Evolutionary conservation across 2,113 vertebrate genomes (phyloP).

Genomic region (Hemiprocne comata): DNA sequence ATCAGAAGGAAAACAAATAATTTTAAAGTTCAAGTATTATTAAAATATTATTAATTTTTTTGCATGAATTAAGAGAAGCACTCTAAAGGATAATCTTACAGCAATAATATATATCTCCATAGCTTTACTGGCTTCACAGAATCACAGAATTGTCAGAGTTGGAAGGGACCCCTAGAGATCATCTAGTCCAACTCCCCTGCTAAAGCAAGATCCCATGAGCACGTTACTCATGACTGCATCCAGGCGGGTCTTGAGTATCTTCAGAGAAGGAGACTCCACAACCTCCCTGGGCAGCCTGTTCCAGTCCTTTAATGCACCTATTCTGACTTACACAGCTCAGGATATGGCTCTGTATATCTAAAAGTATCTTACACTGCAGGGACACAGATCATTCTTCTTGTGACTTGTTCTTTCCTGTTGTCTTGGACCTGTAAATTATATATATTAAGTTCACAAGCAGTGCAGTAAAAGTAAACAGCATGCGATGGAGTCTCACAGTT

Average conservation of each 20-base stretch:
- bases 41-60: slow-evolving; percentile 5
- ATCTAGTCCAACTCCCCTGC: too few relatives aligned
- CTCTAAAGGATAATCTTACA: neutral
- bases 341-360: neutral
- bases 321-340: neutral
- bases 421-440: slow-evolving; percentile 37
- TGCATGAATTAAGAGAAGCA: neutral
- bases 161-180: too few relatives aligned
- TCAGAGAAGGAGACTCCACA: too few relatives aligned
- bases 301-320: neutral
- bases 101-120: neutral
- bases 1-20: neutral
- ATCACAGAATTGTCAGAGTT: too few relatives aligned
- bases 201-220: too few relatives aligned
- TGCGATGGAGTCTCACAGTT: slow-evolving; percentile 5
- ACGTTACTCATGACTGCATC: too few relatives aligned
- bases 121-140: neutral
- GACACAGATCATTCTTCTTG: neutral
- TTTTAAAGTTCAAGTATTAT: neutral
- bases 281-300: too few relatives aligned
- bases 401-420: neutral
- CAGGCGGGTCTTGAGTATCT: too few relatives aligned
- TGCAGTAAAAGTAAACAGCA: slow-evolving; percentile 30
- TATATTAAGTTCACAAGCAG: neutral
- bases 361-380: neutral